These are phyloP conservation scores for Triplophysa dalaica DNA, from an alignment of 2,113 vertebrate species.

Conservation along the genomic window DNA sequence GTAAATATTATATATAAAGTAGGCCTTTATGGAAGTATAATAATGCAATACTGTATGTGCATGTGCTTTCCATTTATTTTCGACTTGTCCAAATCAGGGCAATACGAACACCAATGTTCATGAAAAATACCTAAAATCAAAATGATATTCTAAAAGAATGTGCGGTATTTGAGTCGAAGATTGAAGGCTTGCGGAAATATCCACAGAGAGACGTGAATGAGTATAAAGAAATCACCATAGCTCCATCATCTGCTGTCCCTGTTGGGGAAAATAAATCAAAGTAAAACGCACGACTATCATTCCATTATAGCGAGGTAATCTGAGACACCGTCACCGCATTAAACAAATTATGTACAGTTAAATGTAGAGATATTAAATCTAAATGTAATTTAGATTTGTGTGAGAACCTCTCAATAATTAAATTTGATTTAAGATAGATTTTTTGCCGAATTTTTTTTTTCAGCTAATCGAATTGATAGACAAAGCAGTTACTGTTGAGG, in stretches of 20 bases:
- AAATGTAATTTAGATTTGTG: conserved; percentile 88
- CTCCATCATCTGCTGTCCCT: conserved; percentile 76
- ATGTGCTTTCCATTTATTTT: too few relatives aligned
- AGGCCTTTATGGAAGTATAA: background rate
- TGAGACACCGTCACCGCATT: conserved; percentile 84
- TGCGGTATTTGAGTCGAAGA: background rate
- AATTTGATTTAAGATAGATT: conserved; percentile 84
- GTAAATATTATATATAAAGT: background rate
- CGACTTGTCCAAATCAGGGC: background rate
- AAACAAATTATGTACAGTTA: conserved; percentile 82
- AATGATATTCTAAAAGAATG: background rate
- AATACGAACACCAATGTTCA: background rate
- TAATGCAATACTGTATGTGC: background rate
- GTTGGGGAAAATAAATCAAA: conserved; percentile 84
- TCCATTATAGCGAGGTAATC: conserved; percentile 82
- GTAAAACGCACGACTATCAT: conserved; percentile 85
- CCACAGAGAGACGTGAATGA: conserved; percentile 19
- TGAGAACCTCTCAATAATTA: conserved; percentile 84
- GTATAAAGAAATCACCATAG: conserved; percentile 62
- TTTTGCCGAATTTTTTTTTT: conserved; percentile 86
- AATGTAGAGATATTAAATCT: conserved; percentile 84
- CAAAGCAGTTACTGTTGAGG: conserved; percentile 75
- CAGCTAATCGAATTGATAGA: conserved; percentile 78
- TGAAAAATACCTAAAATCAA: background rate
- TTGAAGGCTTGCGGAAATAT: background rate